Conservation (phyloP, 1,140 invertebrate genomes). For the Pseudachorutes palmiensis region DNA sequence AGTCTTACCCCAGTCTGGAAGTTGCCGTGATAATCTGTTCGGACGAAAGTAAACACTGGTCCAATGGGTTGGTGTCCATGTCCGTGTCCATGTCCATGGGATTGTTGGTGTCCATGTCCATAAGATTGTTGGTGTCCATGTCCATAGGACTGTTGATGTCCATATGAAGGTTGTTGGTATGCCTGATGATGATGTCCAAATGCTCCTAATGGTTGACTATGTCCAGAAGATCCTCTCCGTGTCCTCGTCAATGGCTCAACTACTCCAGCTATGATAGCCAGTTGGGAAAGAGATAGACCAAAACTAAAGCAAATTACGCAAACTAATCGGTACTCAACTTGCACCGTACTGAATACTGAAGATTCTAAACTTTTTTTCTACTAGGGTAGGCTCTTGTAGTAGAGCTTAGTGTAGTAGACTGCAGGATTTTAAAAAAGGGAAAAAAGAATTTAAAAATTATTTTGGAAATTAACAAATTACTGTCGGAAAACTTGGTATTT, state of each 20-base stretch:
- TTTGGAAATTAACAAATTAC: not conserved
- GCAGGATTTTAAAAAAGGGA: not conserved
- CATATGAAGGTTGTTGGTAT: not conserved
- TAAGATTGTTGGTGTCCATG: not conserved
- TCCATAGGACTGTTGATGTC: not conserved
- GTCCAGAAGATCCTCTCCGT: constrained; percentile 36
- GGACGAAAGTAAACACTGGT: constrained; percentile 40
- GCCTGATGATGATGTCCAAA: not conserved
- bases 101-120: not conserved
- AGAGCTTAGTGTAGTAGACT: too few species aligned
- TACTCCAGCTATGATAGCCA: not conserved
- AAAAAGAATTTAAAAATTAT: not conserved
- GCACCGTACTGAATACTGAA: too few species aligned
- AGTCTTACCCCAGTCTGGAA: constrained; percentile 44
- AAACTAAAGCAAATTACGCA: too few species aligned
- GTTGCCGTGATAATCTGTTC: constrained; percentile 43
- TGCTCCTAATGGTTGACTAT: constrained; percentile 43
- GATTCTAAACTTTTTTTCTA: too few species aligned
- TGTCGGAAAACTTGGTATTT: not conserved
- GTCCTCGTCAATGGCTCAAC: not conserved
- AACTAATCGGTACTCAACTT: too few species aligned
- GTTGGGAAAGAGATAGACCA: not conserved
- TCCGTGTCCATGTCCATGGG: constrained; percentile 17
- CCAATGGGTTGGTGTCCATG: constrained; percentile 26
- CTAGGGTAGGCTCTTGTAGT: too few species aligned